Evolutionary conservation across 2,113 vertebrate genomes (phyloP).

Genomic region (Psilopsiagon aurifrons): DNA sequence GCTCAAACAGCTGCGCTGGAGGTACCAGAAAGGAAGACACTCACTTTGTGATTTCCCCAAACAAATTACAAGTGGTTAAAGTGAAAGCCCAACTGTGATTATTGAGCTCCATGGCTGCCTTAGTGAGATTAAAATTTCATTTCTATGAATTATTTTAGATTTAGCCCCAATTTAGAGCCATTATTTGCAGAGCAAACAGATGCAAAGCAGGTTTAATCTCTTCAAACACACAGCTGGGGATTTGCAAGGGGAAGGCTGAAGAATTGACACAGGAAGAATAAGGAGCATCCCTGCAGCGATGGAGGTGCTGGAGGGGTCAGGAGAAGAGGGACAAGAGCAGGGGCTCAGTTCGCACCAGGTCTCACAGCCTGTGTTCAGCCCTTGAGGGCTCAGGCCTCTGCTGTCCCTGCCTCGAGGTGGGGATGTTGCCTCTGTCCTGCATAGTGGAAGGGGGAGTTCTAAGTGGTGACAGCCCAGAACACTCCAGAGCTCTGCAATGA

Average conservation of each 20-base stretch:
- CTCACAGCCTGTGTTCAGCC: background rate
- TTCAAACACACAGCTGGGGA: background rate
- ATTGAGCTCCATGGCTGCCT: background rate
- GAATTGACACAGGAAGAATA: background rate
- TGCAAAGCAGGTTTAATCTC: slow-evolving; percentile 39
- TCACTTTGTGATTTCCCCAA: background rate
- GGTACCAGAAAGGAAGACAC: background rate
- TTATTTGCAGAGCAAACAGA: slow-evolving; percentile 14
- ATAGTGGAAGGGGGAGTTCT: rapidly evolving
- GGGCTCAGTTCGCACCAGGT: background rate
- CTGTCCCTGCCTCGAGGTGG: background rate
- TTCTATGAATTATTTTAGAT: slow-evolving; percentile 42
- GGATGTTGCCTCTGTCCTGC: background rate
- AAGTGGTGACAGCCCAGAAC: background rate
- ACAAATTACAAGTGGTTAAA: slow-evolving; percentile 1
- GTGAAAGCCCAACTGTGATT: background rate
- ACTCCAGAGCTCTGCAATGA: background rate
- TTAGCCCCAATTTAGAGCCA: slow-evolving; percentile 41
- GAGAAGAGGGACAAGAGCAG: background rate
- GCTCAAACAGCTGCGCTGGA: background rate
- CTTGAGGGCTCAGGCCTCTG: rapidly evolving
- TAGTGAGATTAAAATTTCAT: slow-evolving; percentile 28
- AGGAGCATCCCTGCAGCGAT: background rate
- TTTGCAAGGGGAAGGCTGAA: background rate
- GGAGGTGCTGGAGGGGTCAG: rapidly evolving